Base-by-base conservation (phyloP, 2,113 vertebrate genomes). In the Columba janthina region DNA sequence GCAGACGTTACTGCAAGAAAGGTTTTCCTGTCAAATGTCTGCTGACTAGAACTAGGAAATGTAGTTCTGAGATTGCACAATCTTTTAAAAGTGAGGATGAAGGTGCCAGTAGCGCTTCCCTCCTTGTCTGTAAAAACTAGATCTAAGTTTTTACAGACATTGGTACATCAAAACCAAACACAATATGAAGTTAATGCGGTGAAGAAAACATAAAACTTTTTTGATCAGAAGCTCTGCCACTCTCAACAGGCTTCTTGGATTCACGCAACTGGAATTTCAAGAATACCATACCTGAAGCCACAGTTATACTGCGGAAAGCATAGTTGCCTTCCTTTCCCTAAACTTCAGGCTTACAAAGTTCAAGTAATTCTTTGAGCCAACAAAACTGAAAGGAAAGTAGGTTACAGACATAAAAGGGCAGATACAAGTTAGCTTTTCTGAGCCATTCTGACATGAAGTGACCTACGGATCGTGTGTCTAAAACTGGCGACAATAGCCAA, bases 281-380 rank as follows among this genome's bases (percentile, higher is more conserved):
- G 9, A 82, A 19, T n/a, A 46, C 24, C 18, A 4, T 4, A 53
- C 28, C 31, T 31, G 15, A 16, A 66, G 56, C 21, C 42, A 0
- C 0, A n/a, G n/a, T 44, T 50, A 34, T 22, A 36, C 12, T 0
- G 0, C 66, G 71, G 70, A 78, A 78, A 53, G 10, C 1, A 0
- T 1, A 44, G 24, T 20, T 81, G 31, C 51, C 40, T 74, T 65
- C 51, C 46, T 40, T 54, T 50, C 2, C 1, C 34, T 46, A 38
- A 75, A 40, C 16, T 19, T 38, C 0, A 24, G 44, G 8, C 16
- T 69, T 64, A 51, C 10, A 32, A 40, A 7, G 25, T 14, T 56
- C 28, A 82, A 69, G 29, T 14, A 60, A 78, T 19, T 51, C 46
- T 73, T 78, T 15, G 15, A 70, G 34, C 8, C 10, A n/a, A 20